Percentiles rank a stretch among this genome's conserved stretches.
Conservation (phyloP, 2,888 invertebrate species). For the Dinocampus coccinellae region DNA sequence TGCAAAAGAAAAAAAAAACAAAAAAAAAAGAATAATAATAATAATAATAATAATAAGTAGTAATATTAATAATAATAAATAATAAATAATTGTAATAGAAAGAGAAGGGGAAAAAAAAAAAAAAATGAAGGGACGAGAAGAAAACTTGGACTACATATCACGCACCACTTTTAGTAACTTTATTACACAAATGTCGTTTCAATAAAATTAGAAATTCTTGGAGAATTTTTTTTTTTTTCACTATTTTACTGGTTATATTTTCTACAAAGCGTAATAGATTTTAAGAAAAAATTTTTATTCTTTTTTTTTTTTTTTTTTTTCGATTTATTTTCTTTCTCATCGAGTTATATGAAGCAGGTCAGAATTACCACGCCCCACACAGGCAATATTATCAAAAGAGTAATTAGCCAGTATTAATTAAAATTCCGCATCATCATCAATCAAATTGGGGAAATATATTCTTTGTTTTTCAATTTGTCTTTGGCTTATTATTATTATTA, state of each 20-base stretch:
- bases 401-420: slow-evolving; percentile 54
- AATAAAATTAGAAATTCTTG: slow-evolving; percentile 25
- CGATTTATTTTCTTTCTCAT: slow-evolving; percentile 3
- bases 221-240: neutral
- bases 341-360: slow-evolving; percentile 28
- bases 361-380: slow-evolving; percentile 41
- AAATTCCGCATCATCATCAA: slow-evolving; percentile 49
- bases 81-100: no score
- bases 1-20: slow-evolving; percentile 29
- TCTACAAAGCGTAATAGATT: neutral
- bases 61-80: no score
- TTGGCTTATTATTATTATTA: neutral
- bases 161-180: slow-evolving; percentile 17
- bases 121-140: slow-evolving; percentile 22
- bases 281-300: no score
- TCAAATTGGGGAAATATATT: slow-evolving; percentile 43
- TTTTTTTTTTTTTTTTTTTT: no score
- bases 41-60: no score
- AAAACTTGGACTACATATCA: slow-evolving; percentile 10
- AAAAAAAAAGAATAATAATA: no score
- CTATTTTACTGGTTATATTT: neutral
- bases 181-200: slow-evolving; percentile 16
- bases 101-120: no score
- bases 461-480: slow-evolving; percentile 10
- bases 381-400: slow-evolving; percentile 42